Base-by-base conservation (phyloP, 2,888 invertebrate species). In the Orthosia gothica region DNA sequence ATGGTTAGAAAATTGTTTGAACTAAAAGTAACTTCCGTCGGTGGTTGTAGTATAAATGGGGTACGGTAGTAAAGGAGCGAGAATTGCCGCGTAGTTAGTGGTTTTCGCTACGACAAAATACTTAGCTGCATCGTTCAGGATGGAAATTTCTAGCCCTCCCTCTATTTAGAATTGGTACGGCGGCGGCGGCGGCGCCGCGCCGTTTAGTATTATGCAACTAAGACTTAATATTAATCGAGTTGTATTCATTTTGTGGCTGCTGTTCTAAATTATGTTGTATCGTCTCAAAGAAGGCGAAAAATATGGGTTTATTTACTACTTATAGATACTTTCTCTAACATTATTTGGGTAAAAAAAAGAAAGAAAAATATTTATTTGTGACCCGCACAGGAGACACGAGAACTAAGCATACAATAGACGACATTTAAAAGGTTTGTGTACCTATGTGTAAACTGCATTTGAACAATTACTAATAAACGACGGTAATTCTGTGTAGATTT, bases 1-100 rank as follows among this genome's bases (percentile, higher is more conserved):
- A 87, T 83, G 81, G 85, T 91, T 89, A 87, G 70, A 77, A 85
- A 79, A 79, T 86, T 87, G 81, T 83, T 79, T 82, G 78, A 83
- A 81, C 76, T 82, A 76, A 82, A 83, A 84, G 79, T 80, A 81
- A 84, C 81, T 87, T 84, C 82, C 85, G 86, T 84, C 76, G 71
- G 80, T 71, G 80, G 79, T 82, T 81, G 78, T 83, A 79, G 83
- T 88, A 79, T 88, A 90, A 91, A 91, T 89, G 82, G 85, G 81
- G 82, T 86, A 86, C 82, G 69, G 75, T 84, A 73, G 79, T 89
- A 86, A 86, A 87, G 85, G 87, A 83, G 86, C 81, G 84, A 83
- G 87, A 90, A 89, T 91, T 91, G 89, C 86, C 91, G 79, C 83
- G 88, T 84, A 91, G 92, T 92, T 93, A 91, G 92, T 88, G 91